Evolutionary conservation across 2,113 vertebrate genomes (phyloP), one percentile per base, ranked within the genome.

Genomic region (Aldabrachelys gigantea): DNA sequence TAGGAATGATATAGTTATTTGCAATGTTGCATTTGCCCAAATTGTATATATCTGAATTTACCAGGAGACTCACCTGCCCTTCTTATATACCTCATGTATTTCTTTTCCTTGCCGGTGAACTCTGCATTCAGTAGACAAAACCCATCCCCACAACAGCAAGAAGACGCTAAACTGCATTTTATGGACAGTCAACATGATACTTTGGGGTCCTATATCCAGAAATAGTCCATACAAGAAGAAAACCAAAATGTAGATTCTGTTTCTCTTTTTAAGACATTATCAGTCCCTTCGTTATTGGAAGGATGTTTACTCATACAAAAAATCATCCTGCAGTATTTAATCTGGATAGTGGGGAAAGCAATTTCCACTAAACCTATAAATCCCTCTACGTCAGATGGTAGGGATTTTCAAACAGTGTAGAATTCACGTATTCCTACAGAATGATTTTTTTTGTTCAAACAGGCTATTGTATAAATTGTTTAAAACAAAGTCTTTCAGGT

Each of bases 361-460:
- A 98, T 99, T 99, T 98, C 97, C 97, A 98, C 98, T 98, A 98
- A 99, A 98, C 98, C 98, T 98, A 97, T 98, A 99, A 99, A 98
- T 99, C 99, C 99, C 96, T 98, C 98, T 97, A 98, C 98, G 98
- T 99, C 99, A 99, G 98, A 98, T 98, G 98, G 97, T 97, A 98
- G 97, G 98, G 99, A 99, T 99, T 99, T 98, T 98, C 98, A 90
- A 91, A 96, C 97, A 97, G 97, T 90, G 97, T 87, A 94, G 98
- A 96, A 98, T 98, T 98, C 97, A 96, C 54, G 19, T 96, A 91
- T 96, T 92, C 96, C 91, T 92, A 90, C 88, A 83, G 65, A 97
- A 97, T 92, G 97, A 95, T 97, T 96, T 96, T 92, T 88, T 94
- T 87, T 50, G 16, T 91, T 69, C 29, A 92, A 97, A 96, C 62